A percentile compares a stretch with the other conserved stretches of the same genome.
Conservation (phyloP, 2,888 invertebrate genomes). For the Syritta pipiens region DNA sequence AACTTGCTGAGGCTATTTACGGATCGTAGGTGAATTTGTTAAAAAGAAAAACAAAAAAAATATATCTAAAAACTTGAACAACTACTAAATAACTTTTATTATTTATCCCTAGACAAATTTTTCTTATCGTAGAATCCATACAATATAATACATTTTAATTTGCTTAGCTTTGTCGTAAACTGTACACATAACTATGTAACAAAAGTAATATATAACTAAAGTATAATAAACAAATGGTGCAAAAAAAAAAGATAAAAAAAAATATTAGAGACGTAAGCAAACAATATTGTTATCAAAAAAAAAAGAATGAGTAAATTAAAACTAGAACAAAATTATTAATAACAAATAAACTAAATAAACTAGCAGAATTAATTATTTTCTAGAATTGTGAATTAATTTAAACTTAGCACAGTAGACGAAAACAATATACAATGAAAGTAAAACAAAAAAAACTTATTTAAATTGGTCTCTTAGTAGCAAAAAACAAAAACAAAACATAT, state of each 20-base stretch:
- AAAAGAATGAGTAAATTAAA: conserved; percentile 10
- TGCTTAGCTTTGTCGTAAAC: conserved; percentile 67
- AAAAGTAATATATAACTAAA: conserved; percentile 64
- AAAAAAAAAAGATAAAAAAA: conserved; percentile 52
- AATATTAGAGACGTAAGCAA: conserved; percentile 51
- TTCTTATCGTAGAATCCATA: conserved; percentile 30
- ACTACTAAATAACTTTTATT: conserved; percentile 3
- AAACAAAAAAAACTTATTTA: conserved; percentile 39
- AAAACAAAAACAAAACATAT: conserved; percentile 34
- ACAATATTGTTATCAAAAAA: conserved; percentile 60
- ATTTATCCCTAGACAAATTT: conserved; percentile 35
- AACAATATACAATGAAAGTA: conserved; percentile 49
- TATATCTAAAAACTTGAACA: conserved; percentile 4
- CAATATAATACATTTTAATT: conserved; percentile 41
- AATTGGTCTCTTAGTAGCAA: conserved; percentile 58
- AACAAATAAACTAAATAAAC: conserved; percentile 13
- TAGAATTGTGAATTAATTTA: conserved; percentile 53
- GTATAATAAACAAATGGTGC: conserved; percentile 67
- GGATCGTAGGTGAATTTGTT: conserved; percentile 60
- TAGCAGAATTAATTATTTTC: conserved; percentile 55
- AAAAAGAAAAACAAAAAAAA: background rate
- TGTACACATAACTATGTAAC: conserved; percentile 68
- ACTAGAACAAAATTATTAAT: conserved; percentile 8
- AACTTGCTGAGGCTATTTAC: conserved; percentile 64
- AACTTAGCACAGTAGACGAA: conserved; percentile 68